phyloP scores from a whole-genome alignment of 2,797 vertebrate species.

The Alauda arvensis region DNA sequence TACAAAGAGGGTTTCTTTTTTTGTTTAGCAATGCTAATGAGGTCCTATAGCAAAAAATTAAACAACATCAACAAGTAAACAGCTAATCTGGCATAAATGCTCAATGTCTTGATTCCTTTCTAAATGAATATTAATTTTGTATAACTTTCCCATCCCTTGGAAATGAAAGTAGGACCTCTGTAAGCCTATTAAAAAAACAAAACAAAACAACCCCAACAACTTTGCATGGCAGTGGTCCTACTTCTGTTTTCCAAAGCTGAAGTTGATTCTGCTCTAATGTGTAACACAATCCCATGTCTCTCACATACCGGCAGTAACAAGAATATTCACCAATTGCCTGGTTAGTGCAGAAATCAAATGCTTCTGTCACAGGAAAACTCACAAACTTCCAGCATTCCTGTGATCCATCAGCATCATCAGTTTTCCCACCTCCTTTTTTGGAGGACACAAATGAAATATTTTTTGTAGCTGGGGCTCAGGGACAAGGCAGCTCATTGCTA shows the following conservation, averaged over 20 bases:
- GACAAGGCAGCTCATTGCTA: background rate
- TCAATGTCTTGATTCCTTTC: background rate
- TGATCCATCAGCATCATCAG: background rate
- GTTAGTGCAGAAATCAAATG: background rate
- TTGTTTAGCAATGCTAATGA: background rate
- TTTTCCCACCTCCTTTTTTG: background rate
- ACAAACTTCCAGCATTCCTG: background rate
- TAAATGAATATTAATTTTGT: background rate
- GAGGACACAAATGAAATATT: background rate
- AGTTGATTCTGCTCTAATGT: background rate
- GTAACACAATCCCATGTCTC: accelerated
- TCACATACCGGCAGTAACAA: background rate
- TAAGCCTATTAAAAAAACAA: background rate
- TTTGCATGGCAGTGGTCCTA: background rate
- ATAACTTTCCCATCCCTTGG: background rate
- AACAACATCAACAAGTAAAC: background rate
- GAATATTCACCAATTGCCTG: background rate
- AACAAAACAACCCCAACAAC: too few species aligned
- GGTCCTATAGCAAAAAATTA: background rate
- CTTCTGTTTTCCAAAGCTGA: background rate
- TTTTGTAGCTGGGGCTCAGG: background rate
- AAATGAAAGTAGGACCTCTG: background rate
- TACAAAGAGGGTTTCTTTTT: background rate
- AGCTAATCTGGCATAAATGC: background rate
- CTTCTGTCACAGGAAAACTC: background rate